Evolutionary conservation across 2,797 vertebrate species (phyloP), one percentile per base, ranked within the genome.

Genomic region (Amblyopsis hoosieri): DNA sequence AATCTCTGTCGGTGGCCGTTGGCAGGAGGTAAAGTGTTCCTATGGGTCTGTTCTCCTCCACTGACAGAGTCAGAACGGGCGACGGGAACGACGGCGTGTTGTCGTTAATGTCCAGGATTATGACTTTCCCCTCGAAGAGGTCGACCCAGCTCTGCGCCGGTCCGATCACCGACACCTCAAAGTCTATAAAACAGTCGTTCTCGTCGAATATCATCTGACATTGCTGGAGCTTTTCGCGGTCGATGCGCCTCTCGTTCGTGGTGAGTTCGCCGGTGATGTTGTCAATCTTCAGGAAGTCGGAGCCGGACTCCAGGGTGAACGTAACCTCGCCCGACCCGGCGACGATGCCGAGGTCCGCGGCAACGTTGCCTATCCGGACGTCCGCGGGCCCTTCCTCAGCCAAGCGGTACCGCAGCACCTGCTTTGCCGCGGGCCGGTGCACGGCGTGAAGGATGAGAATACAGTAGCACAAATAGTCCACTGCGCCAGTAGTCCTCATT

Each of bases 201-300:
- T 98, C 97, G 75, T 99, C 97, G 90, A 98, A 98, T 81, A 99
- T 98, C 97, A 98, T 98, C 87, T 98, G 97, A 91, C 97, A 99
- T 94, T 99, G 97, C 86, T 96, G 96, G 75, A 99, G 87, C 91
- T 98, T 99, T 72, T 99, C 97, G 10, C 97, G 95, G 94, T 98
- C 97, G 81, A 98, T 96, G 85, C 97, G 94, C 82, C 95, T 90
- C 90, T 97, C 96, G 15, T 95, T 97, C 54, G 97, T 99, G 91
- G 94, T 96, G 79, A 99, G 93, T 90, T 99, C 97, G 64, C 97
- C 97, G 54, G 97, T 99, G 60, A 98, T 96, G 91, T 99, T 99
- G 92, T 99, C 97, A 86, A 99, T 99, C 89, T 98, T 98, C 78
- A 99, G 95, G 84, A 96, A 98, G 79, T 99, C 97, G 0, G 97